Conservation (phyloP, 2,888 invertebrate genomes). For the Achlya flavicornis region DNA sequence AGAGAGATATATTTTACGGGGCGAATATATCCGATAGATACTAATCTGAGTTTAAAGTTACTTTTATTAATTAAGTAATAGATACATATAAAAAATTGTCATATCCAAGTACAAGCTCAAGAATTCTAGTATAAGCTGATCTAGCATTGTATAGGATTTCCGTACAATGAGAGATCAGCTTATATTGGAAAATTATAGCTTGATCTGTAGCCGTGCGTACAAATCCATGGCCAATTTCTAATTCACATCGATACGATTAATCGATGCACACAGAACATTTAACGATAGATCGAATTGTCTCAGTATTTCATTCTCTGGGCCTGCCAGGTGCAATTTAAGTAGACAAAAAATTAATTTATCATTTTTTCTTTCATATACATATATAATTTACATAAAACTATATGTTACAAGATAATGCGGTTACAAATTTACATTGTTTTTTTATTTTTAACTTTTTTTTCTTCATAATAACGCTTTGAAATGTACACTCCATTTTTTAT, state of each 20-base stretch:
- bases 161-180: too few species aligned
- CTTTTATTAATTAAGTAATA: background rate
- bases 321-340: conserved; percentile 54
- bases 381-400: conserved; percentile 65
- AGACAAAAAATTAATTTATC: conserved; percentile 41
- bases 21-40: background rate
- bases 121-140: too few species aligned
- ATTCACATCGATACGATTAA: background rate
- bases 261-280: conserved; percentile 10
- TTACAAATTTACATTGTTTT: conserved; percentile 56
- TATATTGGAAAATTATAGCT: too few species aligned
- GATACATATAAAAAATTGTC: background rate
- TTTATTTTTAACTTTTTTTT: conserved; percentile 29
- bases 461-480: conserved; percentile 28
- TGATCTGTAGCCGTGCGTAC: too few species aligned
- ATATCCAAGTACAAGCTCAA: background rate
- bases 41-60: background rate
- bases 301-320: conserved; percentile 47
- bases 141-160: too few species aligned
- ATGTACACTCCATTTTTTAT: conserved; percentile 26
- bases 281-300: conserved; percentile 11
- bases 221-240: background rate
- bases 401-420: conserved; percentile 64
- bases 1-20: background rate
- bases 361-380: conserved; percentile 31